These are phyloP conservation scores for Cossypha caffra DNA, from an alignment of 2,797 vertebrate species.

Conservation along the genomic window DNA sequence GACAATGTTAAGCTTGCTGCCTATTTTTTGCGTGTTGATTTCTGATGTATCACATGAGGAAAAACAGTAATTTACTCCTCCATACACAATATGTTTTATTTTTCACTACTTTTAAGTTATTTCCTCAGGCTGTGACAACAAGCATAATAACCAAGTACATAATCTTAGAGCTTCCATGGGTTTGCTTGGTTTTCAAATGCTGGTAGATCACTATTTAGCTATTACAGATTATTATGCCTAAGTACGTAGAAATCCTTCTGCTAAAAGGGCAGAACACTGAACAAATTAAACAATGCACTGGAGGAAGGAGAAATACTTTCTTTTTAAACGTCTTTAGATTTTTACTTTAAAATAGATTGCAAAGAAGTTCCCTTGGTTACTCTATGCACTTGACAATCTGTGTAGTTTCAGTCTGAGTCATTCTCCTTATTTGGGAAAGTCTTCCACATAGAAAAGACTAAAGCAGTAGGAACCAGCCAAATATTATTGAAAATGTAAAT, in stretches of 20 bases:
- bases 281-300: not conserved
- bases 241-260: not conserved
- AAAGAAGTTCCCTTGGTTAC: conserved; percentile 48
- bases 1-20: not conserved
- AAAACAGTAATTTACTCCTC: not conserved
- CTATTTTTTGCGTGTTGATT: not conserved
- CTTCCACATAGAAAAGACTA: conserved; percentile 17
- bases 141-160: not conserved
- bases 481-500: conserved; percentile 41
- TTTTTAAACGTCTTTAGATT: not conserved
- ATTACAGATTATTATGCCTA: not conserved
- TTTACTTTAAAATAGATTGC: conserved; percentile 13
- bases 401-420: conserved; percentile 50
- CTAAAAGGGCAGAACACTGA: not conserved
- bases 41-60: not conserved
- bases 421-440: conserved; percentile 52
- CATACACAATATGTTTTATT: not conserved
- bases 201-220: not conserved
- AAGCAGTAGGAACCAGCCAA: conserved; percentile 47
- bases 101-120: not conserved
- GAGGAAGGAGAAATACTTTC: not conserved
- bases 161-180: not conserved
- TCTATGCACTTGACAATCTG: conserved; percentile 7
- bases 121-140: not conserved
- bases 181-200: not conserved